Conservation (phyloP, 2,888 invertebrate genomes). For the Synergus laeviventris region DNA sequence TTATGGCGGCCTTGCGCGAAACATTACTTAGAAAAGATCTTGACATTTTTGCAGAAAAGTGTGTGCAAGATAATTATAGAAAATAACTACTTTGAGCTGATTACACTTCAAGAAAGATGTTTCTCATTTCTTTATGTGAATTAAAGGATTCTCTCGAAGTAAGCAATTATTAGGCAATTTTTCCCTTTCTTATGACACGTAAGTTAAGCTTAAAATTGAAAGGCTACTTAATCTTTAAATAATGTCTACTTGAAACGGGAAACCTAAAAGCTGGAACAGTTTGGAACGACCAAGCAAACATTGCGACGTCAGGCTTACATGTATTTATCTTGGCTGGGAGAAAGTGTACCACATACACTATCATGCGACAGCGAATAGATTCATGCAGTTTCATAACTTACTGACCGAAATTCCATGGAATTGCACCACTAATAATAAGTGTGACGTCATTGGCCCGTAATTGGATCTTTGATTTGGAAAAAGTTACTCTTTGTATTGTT, state of each 20-base stretch:
- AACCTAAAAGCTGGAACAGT: neutral
- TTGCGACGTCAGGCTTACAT: neutral
- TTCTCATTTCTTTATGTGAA: neutral
- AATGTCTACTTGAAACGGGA: neutral
- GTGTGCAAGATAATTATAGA: neutral
- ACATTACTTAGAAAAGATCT: conserved; percentile 43
- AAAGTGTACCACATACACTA: conserved; percentile 66
- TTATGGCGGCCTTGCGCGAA: conserved; percentile 52
- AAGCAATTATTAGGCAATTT: neutral
- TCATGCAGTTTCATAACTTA: conserved; percentile 73
- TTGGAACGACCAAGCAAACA: conserved; percentile 1
- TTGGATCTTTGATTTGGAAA: conserved; percentile 50
- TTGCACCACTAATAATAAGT: conserved; percentile 70
- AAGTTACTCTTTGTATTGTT: neutral
- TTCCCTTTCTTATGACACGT: neutral
- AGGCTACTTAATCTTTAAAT: neutral
- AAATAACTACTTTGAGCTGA: conserved; percentile 4
- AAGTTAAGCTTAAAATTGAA: neutral
- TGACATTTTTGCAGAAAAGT: conserved; percentile 25
- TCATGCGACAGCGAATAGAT: conserved; percentile 63
- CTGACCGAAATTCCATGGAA: conserved; percentile 72
- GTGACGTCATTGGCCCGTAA: conserved; percentile 66
- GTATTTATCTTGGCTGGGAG: conserved; percentile 66
- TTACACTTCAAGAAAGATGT: neutral
- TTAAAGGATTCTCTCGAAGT: neutral